Conservation (phyloP, 1,140 invertebrate species). For the Aphidius ervi region DNA sequence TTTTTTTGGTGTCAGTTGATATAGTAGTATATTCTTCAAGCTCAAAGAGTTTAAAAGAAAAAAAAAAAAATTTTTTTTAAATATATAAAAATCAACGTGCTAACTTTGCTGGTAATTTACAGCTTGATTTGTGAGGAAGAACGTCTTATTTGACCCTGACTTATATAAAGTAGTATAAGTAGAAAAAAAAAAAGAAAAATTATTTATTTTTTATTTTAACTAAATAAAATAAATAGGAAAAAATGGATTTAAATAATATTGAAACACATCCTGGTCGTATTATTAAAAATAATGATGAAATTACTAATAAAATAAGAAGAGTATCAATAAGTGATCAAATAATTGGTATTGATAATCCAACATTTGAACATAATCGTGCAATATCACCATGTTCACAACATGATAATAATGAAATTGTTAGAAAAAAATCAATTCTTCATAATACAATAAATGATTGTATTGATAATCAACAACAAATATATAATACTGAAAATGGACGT, state of each 20-base stretch:
- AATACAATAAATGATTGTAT: constrained; percentile 38
- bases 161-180: no score
- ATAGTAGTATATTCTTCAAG: no score
- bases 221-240: background rate
- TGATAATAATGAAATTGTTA: constrained; percentile 35
- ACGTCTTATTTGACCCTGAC: no score
- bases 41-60: no score
- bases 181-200: no score
- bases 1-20: no score
- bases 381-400: constrained; percentile 46
- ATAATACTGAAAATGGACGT: constrained; percentile 44
- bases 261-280: constrained; percentile 1
- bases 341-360: constrained; percentile 44
- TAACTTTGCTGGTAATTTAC: no score
- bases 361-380: constrained; percentile 44
- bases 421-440: constrained; percentile 48
- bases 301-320: constrained; percentile 33
- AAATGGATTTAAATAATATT: constrained; percentile 10
- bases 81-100: no score
- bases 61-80: no score
- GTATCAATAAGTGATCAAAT: constrained; percentile 50
- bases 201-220: no score
- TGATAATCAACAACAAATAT: constrained; percentile 48
- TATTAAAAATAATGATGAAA: constrained; percentile 32
- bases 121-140: no score